Evolutionary conservation across 2,888 invertebrate genomes (phyloP).

Genomic region (Megaustenia siamemsis): DNA sequence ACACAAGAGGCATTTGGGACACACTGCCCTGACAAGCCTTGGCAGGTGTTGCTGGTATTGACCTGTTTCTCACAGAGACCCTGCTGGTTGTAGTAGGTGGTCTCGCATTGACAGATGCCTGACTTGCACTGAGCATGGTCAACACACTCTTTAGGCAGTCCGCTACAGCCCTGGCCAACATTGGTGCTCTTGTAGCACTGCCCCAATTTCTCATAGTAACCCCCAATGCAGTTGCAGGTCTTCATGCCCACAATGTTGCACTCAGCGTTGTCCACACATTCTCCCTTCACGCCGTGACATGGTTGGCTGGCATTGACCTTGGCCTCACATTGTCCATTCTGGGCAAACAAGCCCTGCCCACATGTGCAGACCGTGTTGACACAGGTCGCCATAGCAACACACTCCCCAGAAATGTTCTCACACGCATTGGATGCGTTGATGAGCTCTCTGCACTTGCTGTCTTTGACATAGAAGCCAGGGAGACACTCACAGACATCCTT

Average conservation of each 20-base stretch:
- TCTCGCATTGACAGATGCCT: conserved; percentile 38
- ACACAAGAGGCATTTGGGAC: conserved; percentile 35
- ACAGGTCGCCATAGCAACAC: conserved; percentile 28
- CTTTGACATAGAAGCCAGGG: conserved; percentile 49
- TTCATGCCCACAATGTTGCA: conserved; percentile 7
- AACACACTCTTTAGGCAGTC: conserved; percentile 46
- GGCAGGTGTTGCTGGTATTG: conserved; percentile 41
- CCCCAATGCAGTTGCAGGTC: conserved; percentile 41
- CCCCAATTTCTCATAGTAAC: conserved; percentile 44
- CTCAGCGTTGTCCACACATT: conserved; percentile 32
- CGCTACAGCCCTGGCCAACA: conserved; percentile 40
- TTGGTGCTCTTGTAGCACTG: conserved; percentile 42
- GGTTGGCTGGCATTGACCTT: conserved; percentile 9
- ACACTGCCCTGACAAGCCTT: conserved; percentile 45
- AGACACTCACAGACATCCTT: conserved; percentile 40
- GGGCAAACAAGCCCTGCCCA: conserved; percentile 41
- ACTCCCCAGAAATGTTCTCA: conserved; percentile 22
- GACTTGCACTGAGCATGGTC: conserved; percentile 43
- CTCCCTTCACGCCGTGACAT: conserved; percentile 27
- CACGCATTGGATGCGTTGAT: conserved; percentile 32
- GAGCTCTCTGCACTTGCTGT: conserved; percentile 44
- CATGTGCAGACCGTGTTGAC: conserved; percentile 40
- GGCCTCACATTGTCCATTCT: conserved; percentile 42
- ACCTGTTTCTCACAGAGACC: conserved; percentile 39
- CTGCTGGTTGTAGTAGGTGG: conserved; percentile 37